These are phyloP conservation scores for Ceyx melanurus DNA, from an alignment of 2,113 vertebrate genomes.

Conservation along the genomic window DNA sequence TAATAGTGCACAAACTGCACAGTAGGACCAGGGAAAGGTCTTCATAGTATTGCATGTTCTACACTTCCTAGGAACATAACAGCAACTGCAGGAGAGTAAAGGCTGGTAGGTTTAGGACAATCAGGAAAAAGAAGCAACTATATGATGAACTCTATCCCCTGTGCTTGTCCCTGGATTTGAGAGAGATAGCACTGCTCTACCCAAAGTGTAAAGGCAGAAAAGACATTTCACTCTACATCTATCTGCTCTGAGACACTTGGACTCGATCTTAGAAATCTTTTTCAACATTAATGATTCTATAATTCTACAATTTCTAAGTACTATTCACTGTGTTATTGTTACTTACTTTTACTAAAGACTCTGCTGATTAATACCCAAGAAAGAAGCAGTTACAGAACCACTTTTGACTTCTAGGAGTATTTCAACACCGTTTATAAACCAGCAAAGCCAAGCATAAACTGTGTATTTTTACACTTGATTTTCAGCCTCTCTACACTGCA, in stretches of 20 bases:
- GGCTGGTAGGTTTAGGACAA: neutral
- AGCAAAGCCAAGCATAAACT: neutral
- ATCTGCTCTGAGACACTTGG: neutral
- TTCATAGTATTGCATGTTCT: neutral
- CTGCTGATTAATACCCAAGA: neutral
- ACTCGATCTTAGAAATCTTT: too few species aligned
- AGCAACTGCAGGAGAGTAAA: neutral
- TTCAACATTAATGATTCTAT: too few species aligned
- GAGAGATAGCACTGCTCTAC: neutral
- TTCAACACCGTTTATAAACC: neutral
- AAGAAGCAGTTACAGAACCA: conserved; percentile 1
- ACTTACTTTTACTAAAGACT: neutral
- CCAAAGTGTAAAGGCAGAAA: neutral
- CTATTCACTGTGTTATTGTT: neutral
- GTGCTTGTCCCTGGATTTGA: neutral
- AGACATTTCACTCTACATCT: neutral
- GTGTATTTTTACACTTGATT: neutral
- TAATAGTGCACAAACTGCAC: neutral
- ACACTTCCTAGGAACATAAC: neutral
- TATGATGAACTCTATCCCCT: neutral
- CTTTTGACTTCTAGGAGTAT: neutral
- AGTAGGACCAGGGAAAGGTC: neutral
- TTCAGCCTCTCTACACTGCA: neutral
- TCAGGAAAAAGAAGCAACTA: neutral
- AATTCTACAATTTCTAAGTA: neutral